Base-by-base conservation (phyloP, 2,888 invertebrate genomes). In the Meliscaeva auricollis region DNA sequence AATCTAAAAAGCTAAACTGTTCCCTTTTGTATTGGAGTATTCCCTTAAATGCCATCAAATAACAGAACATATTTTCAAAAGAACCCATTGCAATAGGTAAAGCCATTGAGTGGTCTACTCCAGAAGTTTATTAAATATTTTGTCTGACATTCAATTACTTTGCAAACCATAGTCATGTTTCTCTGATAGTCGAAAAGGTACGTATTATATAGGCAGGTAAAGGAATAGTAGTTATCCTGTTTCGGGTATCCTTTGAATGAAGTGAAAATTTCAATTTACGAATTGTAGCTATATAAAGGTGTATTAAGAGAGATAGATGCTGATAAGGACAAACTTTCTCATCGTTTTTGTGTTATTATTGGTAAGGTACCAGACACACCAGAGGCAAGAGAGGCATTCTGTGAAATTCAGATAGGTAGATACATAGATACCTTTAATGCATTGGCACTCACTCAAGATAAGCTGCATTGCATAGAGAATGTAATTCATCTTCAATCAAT, bases 241-340 rank as follows among this genome's bases (percentile, higher is more conserved):
- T 72, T 66, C 35, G 44, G 30, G 46, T 48, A 44, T 46, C 30
- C 22, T 32, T 35, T 11, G 13, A 13, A 6, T 17, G 11, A 64
- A 54, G 30, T 58, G 50, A 60, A n/a, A 77, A 77, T 69, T 69
- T 69, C 60, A 60, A 69, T 77, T 70, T 69, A 30, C 4, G 26
- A n/a, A n/a, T n/a, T 5, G n/a, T 44, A 41, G 22, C 17, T 35
- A 2, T 66, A 44, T n/a, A 15, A 50, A 35, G 22, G 35, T 35
- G 5, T 66, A 44, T n/a, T 22, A 50, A 35, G 17, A 35, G 17
- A 41, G 60, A 50, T 38, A 6, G 15, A 48, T 50, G 11, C 26
- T 26, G 26, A 38, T 30, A 52, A 22, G 11, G 54, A 48, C 46
- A 72, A 15, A 62, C 30, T 20, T 41, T 41, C 52, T 32, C 72